Conservation (phyloP, 1,140 invertebrate species). For the Lepidurus apus region DNA sequence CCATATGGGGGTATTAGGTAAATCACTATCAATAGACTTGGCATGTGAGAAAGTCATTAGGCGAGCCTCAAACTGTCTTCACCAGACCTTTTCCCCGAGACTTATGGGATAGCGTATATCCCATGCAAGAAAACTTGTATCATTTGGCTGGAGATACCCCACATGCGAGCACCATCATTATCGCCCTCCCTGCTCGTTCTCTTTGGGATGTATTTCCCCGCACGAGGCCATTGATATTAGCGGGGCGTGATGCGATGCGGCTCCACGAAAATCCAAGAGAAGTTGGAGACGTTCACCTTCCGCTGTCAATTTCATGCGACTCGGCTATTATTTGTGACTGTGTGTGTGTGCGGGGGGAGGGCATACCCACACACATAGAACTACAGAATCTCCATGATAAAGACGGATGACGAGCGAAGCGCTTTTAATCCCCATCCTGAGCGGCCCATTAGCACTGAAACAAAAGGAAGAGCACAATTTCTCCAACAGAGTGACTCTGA, state of each 20-base stretch:
- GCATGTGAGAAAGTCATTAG: constrained; percentile 18
- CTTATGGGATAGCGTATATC: constrained; percentile 1
- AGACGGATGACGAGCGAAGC: neutral
- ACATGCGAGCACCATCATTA: neutral
- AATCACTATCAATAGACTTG: constrained; percentile 10
- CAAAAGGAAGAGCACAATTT: neutral
- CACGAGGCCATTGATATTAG: constrained; percentile 8
- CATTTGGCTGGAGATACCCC: neutral
- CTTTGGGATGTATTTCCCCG: neutral
- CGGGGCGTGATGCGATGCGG: neutral
- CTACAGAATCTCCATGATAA: neutral
- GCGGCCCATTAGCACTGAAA: neutral
- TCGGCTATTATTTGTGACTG: constrained; percentile 8
- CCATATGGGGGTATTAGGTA: neutral
- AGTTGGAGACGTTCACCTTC: constrained; percentile 16
- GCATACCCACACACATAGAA: neutral
- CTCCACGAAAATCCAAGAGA: neutral
- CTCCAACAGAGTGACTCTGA: too few species aligned
- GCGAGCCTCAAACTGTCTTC: constrained; percentile 18
- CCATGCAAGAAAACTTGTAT: constrained; percentile 8
- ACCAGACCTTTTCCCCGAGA: neutral
- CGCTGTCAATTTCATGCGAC: constrained; percentile 21
- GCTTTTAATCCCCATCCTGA: neutral
- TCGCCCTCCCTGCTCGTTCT: neutral
- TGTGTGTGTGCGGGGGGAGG: neutral